A percentile compares a stretch with the other conserved stretches of the same genome.
Evolutionary conservation across 2,888 invertebrate species (phyloP).

Genomic region (Myopa tessellatipennis): DNA sequence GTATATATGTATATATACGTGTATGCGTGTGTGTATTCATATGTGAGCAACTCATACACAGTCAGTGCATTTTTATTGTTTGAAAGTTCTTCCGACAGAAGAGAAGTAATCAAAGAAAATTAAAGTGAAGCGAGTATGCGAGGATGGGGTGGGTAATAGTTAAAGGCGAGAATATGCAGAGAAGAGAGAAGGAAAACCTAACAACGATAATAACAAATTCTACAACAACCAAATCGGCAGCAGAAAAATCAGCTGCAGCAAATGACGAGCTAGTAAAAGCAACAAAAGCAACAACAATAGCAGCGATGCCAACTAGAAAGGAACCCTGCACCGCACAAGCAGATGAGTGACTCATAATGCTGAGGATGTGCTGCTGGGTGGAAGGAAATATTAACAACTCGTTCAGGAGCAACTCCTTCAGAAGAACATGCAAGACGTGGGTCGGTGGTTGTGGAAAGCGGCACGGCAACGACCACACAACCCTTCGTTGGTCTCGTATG

Average conservation of each 20-base stretch:
- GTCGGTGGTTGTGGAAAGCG: too few relatives aligned
- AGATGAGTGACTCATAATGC: slow-evolving; percentile 20
- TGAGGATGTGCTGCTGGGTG: background rate
- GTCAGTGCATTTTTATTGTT: slow-evolving; percentile 21
- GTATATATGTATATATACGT: background rate
- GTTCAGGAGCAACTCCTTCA: too few relatives aligned
- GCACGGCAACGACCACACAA: background rate
- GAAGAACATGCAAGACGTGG: background rate
- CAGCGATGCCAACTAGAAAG: background rate
- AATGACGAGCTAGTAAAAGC: background rate
- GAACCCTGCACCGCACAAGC: background rate
- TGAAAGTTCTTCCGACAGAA: slow-evolving; percentile 10
- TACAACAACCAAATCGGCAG: slow-evolving; percentile 31
- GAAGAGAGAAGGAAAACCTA: background rate
- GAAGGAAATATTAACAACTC: background rate
- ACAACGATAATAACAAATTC: slow-evolving; percentile 45
- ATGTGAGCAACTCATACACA: slow-evolving; percentile 7
- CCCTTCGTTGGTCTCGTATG: background rate
- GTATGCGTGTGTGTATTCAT: background rate
- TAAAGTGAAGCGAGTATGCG: background rate
- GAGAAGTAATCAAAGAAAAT: slow-evolving; percentile 19
- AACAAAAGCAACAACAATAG: slow-evolving; percentile 42
- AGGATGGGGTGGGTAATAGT: background rate
- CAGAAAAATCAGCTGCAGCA: background rate
- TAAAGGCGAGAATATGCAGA: background rate